phyloP scores from a whole-genome alignment of 2,888 invertebrate species.

The Brachylomia viminalis region DNA sequence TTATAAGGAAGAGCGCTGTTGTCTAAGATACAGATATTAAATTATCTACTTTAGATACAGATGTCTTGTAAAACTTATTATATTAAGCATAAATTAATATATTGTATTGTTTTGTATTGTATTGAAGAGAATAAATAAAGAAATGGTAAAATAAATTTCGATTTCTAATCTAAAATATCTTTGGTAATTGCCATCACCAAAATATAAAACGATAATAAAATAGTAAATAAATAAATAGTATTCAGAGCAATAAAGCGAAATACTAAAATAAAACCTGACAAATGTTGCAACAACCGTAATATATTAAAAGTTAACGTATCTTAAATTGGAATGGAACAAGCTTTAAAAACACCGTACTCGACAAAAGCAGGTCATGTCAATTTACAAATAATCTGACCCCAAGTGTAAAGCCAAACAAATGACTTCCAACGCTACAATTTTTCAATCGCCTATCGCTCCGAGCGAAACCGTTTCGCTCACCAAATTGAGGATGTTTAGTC shows the following conservation, averaged over 20 bases:
- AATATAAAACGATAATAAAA: neutral
- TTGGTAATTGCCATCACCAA: neutral
- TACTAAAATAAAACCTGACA: neutral
- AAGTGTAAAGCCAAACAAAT: conserved; percentile 61
- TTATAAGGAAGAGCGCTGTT: too few relatives aligned
- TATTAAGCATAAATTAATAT: too few relatives aligned
- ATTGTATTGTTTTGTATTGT: too few relatives aligned
- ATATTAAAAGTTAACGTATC: neutral
- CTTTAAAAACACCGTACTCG: neutral
- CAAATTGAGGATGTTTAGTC: conserved; percentile 82
- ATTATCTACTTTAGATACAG: too few relatives aligned
- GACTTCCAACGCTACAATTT: conserved; percentile 81
- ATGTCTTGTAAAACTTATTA: too few relatives aligned
- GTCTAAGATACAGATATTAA: too few relatives aligned
- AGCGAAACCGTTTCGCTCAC: conserved; percentile 77
- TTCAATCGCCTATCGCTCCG: conserved; percentile 85
- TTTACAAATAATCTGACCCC: conserved; percentile 17
- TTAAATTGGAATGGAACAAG: neutral
- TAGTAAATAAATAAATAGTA: neutral
- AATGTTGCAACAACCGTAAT: too few relatives aligned
- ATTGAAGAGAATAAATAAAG: too few relatives aligned
- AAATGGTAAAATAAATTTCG: neutral
- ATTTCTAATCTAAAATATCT: neutral
- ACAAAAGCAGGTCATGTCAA: neutral
- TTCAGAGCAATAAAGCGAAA: neutral